A percentile compares a stretch with the other conserved stretches of the same genome.
Conservation (phyloP, 2,888 invertebrate species). For the Tridacna crocea region DNA sequence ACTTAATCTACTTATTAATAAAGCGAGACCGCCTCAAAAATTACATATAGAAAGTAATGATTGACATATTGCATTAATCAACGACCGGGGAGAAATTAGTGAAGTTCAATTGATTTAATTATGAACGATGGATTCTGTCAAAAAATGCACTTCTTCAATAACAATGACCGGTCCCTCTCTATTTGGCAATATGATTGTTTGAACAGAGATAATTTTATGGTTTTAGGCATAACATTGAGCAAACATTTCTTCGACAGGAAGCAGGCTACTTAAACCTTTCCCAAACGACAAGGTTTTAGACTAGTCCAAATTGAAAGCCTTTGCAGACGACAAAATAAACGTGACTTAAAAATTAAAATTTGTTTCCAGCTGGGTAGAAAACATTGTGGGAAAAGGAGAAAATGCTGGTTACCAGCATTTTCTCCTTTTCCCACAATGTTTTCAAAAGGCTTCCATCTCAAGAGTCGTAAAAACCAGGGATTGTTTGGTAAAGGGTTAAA, state of each 20-base stretch:
- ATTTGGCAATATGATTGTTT: neutral
- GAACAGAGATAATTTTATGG: no score
- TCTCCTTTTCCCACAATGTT: neutral
- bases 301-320: no score
- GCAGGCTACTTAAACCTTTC: no score
- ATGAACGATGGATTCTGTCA: conserved; percentile 29
- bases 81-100: conserved; percentile 23
- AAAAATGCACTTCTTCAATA: conserved; percentile 23
- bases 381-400: neutral
- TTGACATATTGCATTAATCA: conserved; percentile 41
- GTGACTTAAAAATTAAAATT: no score
- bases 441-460: no score
- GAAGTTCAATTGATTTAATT: conserved; percentile 26
- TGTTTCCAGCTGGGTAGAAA: neutral
- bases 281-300: no score
- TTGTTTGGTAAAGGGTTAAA: no score
- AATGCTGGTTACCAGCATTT: neutral
- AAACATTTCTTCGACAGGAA: no score
- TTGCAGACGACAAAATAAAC: no score
- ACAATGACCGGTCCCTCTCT: conserved; percentile 11
- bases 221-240: no score
- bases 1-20: conserved; percentile 27
- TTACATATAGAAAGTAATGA: conserved; percentile 23
- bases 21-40: conserved; percentile 10
- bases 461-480: no score